Base-by-base conservation (phyloP, 2,888 invertebrate genomes). In the Quadriops clusia region DNA sequence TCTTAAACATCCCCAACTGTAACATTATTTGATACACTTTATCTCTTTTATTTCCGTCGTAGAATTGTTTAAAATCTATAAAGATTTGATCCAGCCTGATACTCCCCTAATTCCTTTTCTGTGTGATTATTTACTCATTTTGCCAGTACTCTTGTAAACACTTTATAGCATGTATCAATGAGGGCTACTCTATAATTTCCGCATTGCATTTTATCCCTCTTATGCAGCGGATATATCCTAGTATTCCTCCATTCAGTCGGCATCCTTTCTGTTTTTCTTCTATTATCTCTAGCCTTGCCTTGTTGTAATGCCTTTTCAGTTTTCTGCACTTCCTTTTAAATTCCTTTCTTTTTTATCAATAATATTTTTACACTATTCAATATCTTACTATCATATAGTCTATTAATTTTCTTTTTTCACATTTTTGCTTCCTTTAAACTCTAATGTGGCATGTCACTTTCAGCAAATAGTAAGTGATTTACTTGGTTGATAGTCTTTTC, bases 381-480 rank as follows among this genome's bases (percentile, higher is more conserved):
- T 11, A 22, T 5, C 9, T 9, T 5, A 7, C 4, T 11, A 5
- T 22, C 12, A 7, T 22, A 22, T 22, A n/a, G n/a, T n/a, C n/a
- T 22, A 11, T 22, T 22, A 11, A 22, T 5, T 22, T 22, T 9
- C 6, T 7, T 11, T 11, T 11, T 4, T 22, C 12, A 7, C 8
- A 11, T 11, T 22, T 4, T 7, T 11, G 9, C 5, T 22, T 22
- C 5, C 12, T 22, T 22, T 11, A 11, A 5, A 7, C 10, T 11
- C 22, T 5, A 11, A 11, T 11, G 4, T 22, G 22, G 5, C 4
- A 11, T 5, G 10, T 29, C 13, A 14, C 10, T 29, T 5, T 7
- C 22, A 22, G 11, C 22, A 22, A 22, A 22, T 11, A 22, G 11
- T 30, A 34, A 20, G 21, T 34, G 34, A 25, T 34, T 30, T 6